These are phyloP conservation scores for Fissipunctia ypsillon DNA, from an alignment of 2,888 invertebrate genomes.

Conservation along the genomic window DNA sequence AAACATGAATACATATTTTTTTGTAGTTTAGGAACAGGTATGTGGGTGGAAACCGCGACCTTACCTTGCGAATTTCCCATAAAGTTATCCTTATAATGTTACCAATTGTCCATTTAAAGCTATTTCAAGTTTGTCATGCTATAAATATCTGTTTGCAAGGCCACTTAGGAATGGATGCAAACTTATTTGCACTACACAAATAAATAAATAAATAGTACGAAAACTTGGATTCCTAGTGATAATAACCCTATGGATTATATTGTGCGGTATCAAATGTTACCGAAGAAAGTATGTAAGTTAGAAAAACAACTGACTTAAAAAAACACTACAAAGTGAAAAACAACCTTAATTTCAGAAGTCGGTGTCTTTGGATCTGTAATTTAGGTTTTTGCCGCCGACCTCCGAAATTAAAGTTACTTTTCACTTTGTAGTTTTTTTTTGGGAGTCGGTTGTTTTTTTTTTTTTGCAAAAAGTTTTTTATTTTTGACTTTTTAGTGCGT, in stretches of 20 bases:
- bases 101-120: conserved; percentile 27
- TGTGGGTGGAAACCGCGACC: background rate
- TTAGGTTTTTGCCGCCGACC: too few relatives aligned
- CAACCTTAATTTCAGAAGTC: too few relatives aligned
- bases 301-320: too few relatives aligned
- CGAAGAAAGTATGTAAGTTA: background rate
- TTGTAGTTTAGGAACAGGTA: background rate
- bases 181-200: background rate
- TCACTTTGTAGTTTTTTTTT: too few relatives aligned
- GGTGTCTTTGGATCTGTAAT: too few relatives aligned
- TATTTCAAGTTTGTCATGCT: conserved; percentile 11
- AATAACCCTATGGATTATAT: background rate
- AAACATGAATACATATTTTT: background rate
- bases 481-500: too few relatives aligned
- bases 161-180: background rate
- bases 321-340: too few relatives aligned
- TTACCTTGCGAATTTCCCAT: conserved; percentile 17
- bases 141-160: conserved; percentile 18
- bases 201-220: conserved; percentile 5
- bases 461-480: too few relatives aligned
- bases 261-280: background rate
- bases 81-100: conserved; percentile 22
- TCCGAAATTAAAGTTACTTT: too few relatives aligned
- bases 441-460: too few relatives aligned
- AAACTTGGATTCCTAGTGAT: background rate